A percentile compares a stretch with the other conserved stretches of the same genome.
Evolutionary conservation across 1,140 invertebrate genomes (phyloP).

Genomic region (Drosophila parabipectinata): DNA sequence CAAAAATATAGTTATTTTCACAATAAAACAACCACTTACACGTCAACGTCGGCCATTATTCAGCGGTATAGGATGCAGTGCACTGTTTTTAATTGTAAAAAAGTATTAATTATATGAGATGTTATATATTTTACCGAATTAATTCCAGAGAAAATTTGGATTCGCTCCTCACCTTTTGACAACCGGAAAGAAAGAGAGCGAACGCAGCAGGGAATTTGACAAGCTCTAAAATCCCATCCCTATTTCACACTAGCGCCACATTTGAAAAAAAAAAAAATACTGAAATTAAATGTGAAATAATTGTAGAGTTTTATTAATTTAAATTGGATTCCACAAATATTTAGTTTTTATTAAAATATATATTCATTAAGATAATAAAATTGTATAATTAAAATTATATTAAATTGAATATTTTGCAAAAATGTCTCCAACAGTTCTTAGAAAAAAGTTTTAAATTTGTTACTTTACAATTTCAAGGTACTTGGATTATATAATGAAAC

Average conservation of each 20-base stretch:
- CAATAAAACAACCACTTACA: conserved; percentile 84
- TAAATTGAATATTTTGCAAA: no score
- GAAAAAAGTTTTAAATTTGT: no score
- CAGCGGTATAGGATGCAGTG: conserved; percentile 65
- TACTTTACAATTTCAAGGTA: no score
- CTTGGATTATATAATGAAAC: no score
- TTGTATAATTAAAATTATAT: no score
- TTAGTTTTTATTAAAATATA: no score
- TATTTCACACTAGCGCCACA: neutral
- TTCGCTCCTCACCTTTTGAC: conserved; percentile 79
- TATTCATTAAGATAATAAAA: no score
- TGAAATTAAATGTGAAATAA: neutral
- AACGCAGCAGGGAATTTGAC: neutral
- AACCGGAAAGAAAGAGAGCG: conserved; percentile 83
- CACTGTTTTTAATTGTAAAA: conserved; percentile 58
- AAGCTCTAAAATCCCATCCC: conserved; percentile 5
- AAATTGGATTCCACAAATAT: no score
- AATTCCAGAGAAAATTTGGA: conserved; percentile 38
- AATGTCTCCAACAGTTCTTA: no score
- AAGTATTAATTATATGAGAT: conserved; percentile 57
- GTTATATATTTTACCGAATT: conserved; percentile 46
- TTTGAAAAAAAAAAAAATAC: conserved; percentile 1
- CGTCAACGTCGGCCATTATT: conserved; percentile 88
- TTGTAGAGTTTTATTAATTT: no score
- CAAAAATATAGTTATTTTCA: neutral